phyloP scores from a whole-genome alignment of 2,888 invertebrate genomes.

The Morinoia aosen region DNA sequence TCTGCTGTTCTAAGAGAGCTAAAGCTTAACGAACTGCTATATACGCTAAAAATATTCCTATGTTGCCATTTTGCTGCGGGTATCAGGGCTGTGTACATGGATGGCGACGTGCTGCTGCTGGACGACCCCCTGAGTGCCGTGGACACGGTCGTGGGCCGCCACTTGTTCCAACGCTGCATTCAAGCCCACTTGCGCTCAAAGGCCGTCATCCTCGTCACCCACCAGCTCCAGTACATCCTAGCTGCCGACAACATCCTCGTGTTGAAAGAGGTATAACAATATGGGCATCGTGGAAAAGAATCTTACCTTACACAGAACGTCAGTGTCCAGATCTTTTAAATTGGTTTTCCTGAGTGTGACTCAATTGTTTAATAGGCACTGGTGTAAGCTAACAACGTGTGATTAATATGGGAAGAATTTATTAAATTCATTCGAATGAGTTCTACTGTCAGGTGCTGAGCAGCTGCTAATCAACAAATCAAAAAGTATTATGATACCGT shows the following conservation, averaged over 20 bases:
- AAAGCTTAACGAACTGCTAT: no score
- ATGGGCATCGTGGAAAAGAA: background rate
- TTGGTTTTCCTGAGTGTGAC: no score
- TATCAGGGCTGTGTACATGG: slow-evolving; percentile 63
- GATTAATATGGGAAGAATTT: background rate
- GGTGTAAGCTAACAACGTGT: background rate
- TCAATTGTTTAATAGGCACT: no score
- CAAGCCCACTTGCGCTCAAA: slow-evolving; percentile 60
- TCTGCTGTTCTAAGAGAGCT: background rate
- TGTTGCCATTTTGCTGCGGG: background rate
- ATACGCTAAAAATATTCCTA: background rate
- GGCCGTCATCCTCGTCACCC: slow-evolving; percentile 77
- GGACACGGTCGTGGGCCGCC: slow-evolving; percentile 62
- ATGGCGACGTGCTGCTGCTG: slow-evolving; percentile 65
- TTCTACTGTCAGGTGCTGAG: background rate
- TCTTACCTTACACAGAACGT: background rate
- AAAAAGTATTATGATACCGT: background rate
- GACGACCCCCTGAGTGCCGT: slow-evolving; percentile 67
- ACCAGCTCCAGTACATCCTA: slow-evolving; percentile 85
- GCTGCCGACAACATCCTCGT: slow-evolving; percentile 79
- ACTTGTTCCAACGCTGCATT: slow-evolving; percentile 64
- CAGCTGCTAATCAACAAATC: background rate
- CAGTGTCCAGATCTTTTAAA: no score
- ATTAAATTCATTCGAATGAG: background rate
- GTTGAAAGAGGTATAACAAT: slow-evolving; percentile 75